Conservation (phyloP, 1,140 invertebrate species). For the Cheumatopsyche charites region DNA sequence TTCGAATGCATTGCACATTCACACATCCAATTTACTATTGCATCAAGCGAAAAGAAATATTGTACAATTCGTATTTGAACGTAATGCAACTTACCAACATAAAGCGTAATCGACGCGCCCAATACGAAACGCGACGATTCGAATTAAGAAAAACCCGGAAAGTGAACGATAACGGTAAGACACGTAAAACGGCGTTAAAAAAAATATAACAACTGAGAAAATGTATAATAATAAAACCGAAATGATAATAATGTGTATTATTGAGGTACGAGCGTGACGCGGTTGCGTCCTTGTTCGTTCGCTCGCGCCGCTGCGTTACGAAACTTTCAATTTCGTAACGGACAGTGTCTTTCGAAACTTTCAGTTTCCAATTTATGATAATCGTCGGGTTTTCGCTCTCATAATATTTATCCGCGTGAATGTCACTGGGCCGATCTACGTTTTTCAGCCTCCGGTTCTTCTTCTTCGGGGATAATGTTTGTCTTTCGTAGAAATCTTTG, state of each 20-base stretch:
- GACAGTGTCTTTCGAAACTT: slow-evolving; percentile 32
- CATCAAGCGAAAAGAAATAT: no score
- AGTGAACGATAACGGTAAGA: neutral
- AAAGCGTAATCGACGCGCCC: no score
- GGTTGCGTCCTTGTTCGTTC: slow-evolving; percentile 26
- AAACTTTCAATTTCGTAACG: slow-evolving; percentile 32
- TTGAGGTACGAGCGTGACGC: slow-evolving; percentile 20
- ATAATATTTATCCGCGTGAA: neutral
- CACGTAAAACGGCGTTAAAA: neutral
- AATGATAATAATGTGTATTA: slow-evolving; percentile 19
- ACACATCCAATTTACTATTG: no score
- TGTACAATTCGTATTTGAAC: no score
- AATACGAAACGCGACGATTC: no score
- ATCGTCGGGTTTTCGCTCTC: slow-evolving; percentile 15
- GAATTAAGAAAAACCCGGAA: neutral
- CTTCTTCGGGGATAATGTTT: neutral
- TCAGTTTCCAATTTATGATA: slow-evolving; percentile 28
- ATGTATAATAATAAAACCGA: no score
- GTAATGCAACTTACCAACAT: no score
- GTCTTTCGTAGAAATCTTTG: neutral
- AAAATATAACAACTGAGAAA: no score
- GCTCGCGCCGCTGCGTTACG: slow-evolving; percentile 21
- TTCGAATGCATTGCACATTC: no score
- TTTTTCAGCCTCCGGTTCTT: neutral
- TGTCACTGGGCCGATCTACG: neutral